Evolutionary conservation across 2,797 vertebrate species (phyloP), one percentile per base, ranked within the genome.

Genomic region (Denticeps clupeoides): DNA sequence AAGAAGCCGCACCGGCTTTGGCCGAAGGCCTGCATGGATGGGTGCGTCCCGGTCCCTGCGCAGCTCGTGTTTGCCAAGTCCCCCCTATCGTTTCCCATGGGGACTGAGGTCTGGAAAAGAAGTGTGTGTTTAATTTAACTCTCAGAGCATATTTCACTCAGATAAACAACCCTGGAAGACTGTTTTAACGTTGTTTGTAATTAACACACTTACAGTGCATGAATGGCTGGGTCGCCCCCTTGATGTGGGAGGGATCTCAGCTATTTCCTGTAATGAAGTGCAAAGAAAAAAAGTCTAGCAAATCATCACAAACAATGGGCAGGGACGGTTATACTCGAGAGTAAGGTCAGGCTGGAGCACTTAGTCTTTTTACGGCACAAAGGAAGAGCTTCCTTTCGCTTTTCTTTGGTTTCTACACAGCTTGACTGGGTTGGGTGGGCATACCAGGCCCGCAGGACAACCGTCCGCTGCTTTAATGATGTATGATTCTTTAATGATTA

Each of bases 61-160:
- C 68, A 80, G 75, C 61, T 70, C 74, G 72, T 73, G 79, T 41
- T 74, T 76, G 24, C 69, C 33, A 31, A 73, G 69, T 63, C 67
- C 73, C 78, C 77, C 74, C 72, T 81, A 74, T 76, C 81, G 53
- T 64, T 76, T 75, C 82, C 78, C 59, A 61, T 71, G 80, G 74
- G 78, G 75, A 70, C 69, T 77, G 81, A 75, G 85, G 82, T 80
- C 73, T 83, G 79, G 82, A 79, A 64, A 68, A 52, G n/a, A 70
- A 82, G 53, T 35, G 9, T 37, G 68, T 68, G 68, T 85, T 81
- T 85, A 78, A 85, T 85, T 85, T 82, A 62, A 55, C 66, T 81
- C 52, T 8, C 65, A 69, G 67, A 80, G 75, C 65, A 73, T 80
- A 81, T 72, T 83, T 72, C 77, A 75, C 71, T 77, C 84, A 82